A percentile compares a stretch with the other conserved stretches of the same genome.
These are phyloP conservation scores for Plumapathes pennacea DNA, from an alignment of 92 coral and sea anemone species.

Conservation along the genomic window DNA sequence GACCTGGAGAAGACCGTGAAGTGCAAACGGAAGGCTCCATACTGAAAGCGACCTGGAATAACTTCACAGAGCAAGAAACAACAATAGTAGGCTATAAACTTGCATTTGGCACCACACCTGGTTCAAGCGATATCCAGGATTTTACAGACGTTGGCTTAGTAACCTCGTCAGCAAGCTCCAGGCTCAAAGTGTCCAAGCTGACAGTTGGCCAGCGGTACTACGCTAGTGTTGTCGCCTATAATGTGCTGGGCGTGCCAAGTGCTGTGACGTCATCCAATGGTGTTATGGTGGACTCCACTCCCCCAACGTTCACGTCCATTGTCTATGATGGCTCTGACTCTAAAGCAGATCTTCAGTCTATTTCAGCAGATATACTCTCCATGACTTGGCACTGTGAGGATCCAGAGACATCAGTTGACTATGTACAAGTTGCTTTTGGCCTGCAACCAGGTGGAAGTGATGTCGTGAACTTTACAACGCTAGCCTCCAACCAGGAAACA, in stretches of 20 bases:
- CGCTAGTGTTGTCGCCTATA: constrained; percentile 79
- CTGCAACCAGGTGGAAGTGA: constrained; percentile 86
- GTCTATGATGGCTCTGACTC: constrained; percentile 63
- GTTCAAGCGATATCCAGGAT: constrained; percentile 64
- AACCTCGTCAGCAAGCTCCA: constrained; percentile 70
- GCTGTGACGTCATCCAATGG: constrained; percentile 75
- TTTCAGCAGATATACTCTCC: constrained; percentile 36
- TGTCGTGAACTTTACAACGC: constrained; percentile 50
- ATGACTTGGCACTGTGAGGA: constrained; percentile 77
- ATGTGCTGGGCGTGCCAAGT: constrained; percentile 82
- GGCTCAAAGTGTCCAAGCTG: constrained; percentile 63
- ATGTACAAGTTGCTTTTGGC: constrained; percentile 75
- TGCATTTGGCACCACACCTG: constrained; percentile 81
- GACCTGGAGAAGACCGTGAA: constrained; percentile 30
- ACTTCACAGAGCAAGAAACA: constrained; percentile 83
- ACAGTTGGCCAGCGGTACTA: constrained; percentile 70
- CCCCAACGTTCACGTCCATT: constrained; percentile 65
- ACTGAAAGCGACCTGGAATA: constrained; percentile 80
- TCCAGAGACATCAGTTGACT: constrained; percentile 60
- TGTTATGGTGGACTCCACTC: constrained; percentile 76
- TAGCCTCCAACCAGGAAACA: constrained; percentile 36
- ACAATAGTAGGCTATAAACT: constrained; percentile 67
- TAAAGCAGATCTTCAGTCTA: constrained; percentile 38
- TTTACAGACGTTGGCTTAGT: constrained; percentile 83
- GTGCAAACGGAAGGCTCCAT: constrained; percentile 75